A percentile compares a stretch with the other conserved stretches of the same genome.
These are phyloP conservation scores for Kradibia gibbosae DNA, from an alignment of 1,140 invertebrate species.

Conservation along the genomic window DNA sequence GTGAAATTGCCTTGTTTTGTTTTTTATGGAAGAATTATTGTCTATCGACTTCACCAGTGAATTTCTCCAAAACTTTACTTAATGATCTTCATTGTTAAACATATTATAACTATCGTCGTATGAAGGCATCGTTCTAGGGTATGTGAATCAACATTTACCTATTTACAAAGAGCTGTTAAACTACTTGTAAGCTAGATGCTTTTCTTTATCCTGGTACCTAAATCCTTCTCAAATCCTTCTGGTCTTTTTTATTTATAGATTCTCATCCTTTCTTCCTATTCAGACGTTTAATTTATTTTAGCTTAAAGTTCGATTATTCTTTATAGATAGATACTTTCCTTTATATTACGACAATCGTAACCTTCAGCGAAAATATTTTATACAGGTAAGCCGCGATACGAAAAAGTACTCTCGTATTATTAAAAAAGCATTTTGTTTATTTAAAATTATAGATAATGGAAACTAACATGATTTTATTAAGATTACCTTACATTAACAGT, in stretches of 20 bases:
- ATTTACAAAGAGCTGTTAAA: constrained; percentile 9
- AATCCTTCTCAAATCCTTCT: not conserved
- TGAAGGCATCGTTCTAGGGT: not conserved
- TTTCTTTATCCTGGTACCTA: constrained; percentile 4
- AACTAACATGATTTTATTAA: too few species aligned
- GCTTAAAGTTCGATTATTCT: not conserved
- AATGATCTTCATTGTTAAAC: not conserved
- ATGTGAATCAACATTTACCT: not conserved
- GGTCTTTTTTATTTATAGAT: not conserved
- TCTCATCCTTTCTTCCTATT: not conserved
- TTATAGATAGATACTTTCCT: too few species aligned
- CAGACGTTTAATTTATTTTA: too few species aligned
- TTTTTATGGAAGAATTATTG: constrained; percentile 12
- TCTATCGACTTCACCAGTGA: constrained; percentile 33
- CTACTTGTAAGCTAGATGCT: constrained; percentile 25
- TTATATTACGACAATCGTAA: too few species aligned
- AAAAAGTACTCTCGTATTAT: too few species aligned
- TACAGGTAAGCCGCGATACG: too few species aligned
- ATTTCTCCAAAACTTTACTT: not conserved
- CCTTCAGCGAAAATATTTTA: too few species aligned
- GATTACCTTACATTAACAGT: too few species aligned
- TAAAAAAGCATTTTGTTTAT: too few species aligned
- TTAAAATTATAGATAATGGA: too few species aligned
- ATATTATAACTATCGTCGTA: constrained; percentile 13
- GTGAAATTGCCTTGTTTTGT: not conserved